A percentile compares a stretch with the other conserved stretches of the same genome.
Conservation (phyloP, 2,888 invertebrate genomes). For the Thysanoteuthis rhombus region DNA sequence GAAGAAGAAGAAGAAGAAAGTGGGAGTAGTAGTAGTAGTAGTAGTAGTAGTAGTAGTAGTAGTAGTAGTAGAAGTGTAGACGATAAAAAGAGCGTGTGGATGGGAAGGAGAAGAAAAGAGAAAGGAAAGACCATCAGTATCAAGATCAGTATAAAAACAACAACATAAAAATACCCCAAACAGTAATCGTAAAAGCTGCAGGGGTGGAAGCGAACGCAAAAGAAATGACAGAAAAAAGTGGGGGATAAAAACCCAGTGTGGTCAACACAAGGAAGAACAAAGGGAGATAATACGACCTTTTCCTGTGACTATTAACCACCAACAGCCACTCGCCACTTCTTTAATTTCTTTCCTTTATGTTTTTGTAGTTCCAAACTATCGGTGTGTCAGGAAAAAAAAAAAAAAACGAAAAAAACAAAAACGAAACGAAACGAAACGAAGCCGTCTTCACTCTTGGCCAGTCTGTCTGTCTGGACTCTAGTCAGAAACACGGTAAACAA, state of each 20-base stretch:
- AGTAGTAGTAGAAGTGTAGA: too few relatives aligned
- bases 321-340: neutral
- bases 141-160: too few relatives aligned
- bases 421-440: neutral
- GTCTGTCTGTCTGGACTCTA: neutral
- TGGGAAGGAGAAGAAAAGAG: neutral
- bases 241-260: too few relatives aligned
- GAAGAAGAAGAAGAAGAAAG: too few relatives aligned
- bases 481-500: neutral
- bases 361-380: neutral
- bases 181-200: too few relatives aligned
- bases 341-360: neutral
- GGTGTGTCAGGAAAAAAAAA: neutral
- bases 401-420: too few relatives aligned
- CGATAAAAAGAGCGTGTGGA: neutral
- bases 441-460: neutral
- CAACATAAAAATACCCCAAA: too few relatives aligned
- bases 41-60: too few relatives aligned
- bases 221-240: too few relatives aligned
- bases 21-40: too few relatives aligned
- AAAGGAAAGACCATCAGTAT: neutral
- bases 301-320: neutral
- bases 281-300: neutral
- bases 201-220: too few relatives aligned
- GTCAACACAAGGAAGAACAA: too few relatives aligned